Percentiles rank a stretch among this genome's conserved stretches.
Evolutionary conservation across 2,113 vertebrate genomes (phyloP).

Genomic region (Eclectus roratus): DNA sequence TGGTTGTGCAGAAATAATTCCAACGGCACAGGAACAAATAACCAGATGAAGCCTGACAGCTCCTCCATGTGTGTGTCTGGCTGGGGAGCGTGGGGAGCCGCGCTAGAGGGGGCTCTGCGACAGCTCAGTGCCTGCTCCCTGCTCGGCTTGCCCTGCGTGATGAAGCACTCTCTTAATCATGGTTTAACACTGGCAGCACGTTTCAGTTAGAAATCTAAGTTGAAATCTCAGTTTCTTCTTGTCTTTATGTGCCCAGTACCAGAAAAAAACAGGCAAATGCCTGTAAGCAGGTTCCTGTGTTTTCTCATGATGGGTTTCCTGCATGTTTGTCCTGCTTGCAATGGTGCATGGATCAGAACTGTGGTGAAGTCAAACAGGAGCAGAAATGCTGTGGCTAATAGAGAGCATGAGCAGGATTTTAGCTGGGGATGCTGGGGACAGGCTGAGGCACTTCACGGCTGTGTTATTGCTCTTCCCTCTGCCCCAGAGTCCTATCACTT

Average conservation of each 20-base stretch:
- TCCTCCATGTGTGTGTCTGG: not conserved
- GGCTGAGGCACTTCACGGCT: fast-evolving
- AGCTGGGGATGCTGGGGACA: not conserved
- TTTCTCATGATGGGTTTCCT: not conserved
- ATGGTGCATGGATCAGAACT: fast-evolving
- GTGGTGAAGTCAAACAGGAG: fast-evolving
- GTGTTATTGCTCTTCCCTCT: not conserved
- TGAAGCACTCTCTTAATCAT: not conserved
- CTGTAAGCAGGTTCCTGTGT: not conserved
- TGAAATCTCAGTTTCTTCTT: not conserved
- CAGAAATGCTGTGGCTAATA: fast-evolving
- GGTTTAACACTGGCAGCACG: not conserved
- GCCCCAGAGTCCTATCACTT: fast-evolving
- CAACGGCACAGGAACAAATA: slow-evolving; percentile 15
- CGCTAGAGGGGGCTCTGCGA: slow-evolving; percentile 46
- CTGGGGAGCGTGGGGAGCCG: not conserved
- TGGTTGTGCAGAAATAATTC: not conserved
- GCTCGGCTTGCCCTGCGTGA: not conserved
- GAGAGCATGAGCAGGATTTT: not conserved
- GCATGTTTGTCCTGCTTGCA: not conserved
- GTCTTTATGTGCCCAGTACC: not conserved
- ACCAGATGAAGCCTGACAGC: slow-evolving; percentile 46
- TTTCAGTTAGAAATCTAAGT: not conserved
- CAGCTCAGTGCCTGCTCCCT: not conserved
- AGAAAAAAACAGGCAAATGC: not conserved